Evolutionary conservation across 2,888 invertebrate species (phyloP).

Genomic region (Callyntrura guangdongensis): DNA sequence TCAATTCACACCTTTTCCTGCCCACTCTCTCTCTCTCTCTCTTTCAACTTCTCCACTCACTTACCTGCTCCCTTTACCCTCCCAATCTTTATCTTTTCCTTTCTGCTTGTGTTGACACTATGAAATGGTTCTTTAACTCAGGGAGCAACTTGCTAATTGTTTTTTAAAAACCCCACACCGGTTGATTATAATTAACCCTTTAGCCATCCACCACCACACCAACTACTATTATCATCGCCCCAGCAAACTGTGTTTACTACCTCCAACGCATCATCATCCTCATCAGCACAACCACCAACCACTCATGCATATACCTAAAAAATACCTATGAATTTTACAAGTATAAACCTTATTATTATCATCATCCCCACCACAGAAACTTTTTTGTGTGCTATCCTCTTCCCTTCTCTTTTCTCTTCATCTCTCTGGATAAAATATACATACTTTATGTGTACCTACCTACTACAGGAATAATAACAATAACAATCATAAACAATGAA

Average conservation of each 20-base stretch:
- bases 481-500: neutral
- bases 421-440: neutral
- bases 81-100: neutral
- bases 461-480: neutral
- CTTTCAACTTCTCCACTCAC: neutral
- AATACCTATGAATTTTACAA: neutral
- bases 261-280: neutral
- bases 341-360: neutral
- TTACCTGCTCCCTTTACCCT: neutral
- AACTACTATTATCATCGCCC: neutral
- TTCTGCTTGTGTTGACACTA: neutral
- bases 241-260: neutral
- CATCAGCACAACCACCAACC: neutral
- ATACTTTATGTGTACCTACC: neutral
- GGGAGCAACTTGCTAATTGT: constrained; percentile 54
- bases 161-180: neutral
- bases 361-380: neutral
- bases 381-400: neutral
- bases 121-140: constrained; percentile 24
- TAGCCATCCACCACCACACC: neutral
- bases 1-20: constrained; percentile 43
- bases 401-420: neutral
- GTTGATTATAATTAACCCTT: neutral
- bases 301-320: constrained; percentile 1
- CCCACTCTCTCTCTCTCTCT: neutral